Evolutionary conservation across 2,888 invertebrate species (phyloP).

Genomic region (Carpatolechia fugitivella): DNA sequence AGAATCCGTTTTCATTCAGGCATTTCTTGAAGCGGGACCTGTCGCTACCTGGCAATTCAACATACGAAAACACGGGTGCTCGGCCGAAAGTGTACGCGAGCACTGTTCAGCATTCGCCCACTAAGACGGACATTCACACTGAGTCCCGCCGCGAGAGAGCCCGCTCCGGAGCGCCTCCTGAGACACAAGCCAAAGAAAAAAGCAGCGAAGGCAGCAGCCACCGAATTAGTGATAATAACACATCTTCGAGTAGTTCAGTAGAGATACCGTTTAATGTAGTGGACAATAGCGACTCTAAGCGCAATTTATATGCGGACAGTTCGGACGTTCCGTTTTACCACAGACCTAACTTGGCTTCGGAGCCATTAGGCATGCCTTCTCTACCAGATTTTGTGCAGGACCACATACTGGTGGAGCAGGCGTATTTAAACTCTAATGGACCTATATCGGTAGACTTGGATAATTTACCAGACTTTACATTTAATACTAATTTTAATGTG

Average conservation of each 20-base stretch:
- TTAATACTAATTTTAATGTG: slow-evolving; percentile 73
- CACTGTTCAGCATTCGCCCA: slow-evolving; percentile 72
- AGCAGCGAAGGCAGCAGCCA: slow-evolving; percentile 47
- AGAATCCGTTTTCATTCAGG: slow-evolving; percentile 91
- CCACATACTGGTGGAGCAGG: slow-evolving; percentile 90
- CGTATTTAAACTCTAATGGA: slow-evolving; percentile 80
- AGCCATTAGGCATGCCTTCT: slow-evolving; percentile 80
- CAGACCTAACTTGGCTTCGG: slow-evolving; percentile 65
- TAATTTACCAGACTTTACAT: slow-evolving; percentile 84
- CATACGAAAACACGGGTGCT: slow-evolving; percentile 85
- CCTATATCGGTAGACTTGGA: slow-evolving; percentile 80
- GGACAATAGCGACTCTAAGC: slow-evolving; percentile 72
- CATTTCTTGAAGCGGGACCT: slow-evolving; percentile 87
- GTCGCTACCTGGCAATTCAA: slow-evolving; percentile 73
- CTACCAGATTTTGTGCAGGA: slow-evolving; percentile 94
- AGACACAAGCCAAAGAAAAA: slow-evolving; percentile 63
- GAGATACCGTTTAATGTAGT: slow-evolving; percentile 72
- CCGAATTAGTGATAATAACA: slow-evolving; percentile 59
- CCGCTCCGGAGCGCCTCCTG: slow-evolving; percentile 45
- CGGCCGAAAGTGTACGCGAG: slow-evolving; percentile 85
- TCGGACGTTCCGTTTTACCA: slow-evolving; percentile 63
- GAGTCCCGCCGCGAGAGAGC: slow-evolving; percentile 58
- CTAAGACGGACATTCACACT: slow-evolving; percentile 55
- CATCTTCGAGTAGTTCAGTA: slow-evolving; percentile 67
- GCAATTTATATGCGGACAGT: slow-evolving; percentile 67